A percentile compares a stretch with the other conserved stretches of the same genome.
Evolutionary conservation across 1,140 invertebrate genomes (phyloP).

Genomic region (Drosophila nebulosa): DNA sequence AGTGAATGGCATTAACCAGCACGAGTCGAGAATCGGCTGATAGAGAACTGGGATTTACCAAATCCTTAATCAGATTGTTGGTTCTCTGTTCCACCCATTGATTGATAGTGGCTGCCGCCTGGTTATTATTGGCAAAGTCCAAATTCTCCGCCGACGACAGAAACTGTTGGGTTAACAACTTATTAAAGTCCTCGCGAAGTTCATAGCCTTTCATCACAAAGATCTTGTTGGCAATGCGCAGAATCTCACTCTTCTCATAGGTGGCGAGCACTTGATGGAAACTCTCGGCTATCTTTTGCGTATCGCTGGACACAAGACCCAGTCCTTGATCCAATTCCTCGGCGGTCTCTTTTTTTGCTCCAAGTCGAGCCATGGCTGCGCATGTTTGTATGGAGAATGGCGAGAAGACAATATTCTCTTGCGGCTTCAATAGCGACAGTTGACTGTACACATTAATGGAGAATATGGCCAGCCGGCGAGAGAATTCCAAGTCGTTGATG

Average conservation of each 20-base stretch:
- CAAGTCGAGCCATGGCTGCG: slow-evolving; percentile 83
- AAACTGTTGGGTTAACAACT: slow-evolving; percentile 57
- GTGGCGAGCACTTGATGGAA: slow-evolving; percentile 46
- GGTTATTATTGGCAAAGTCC: slow-evolving; percentile 79
- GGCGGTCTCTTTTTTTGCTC: slow-evolving; percentile 82
- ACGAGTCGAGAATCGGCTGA: slow-evolving; percentile 81
- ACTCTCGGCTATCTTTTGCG: slow-evolving; percentile 42
- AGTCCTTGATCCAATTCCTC: slow-evolving; percentile 82
- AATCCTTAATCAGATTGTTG: slow-evolving; percentile 83
- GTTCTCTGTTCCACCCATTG: slow-evolving; percentile 84
- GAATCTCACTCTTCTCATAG: slow-evolving; percentile 58
- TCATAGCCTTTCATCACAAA: slow-evolving; percentile 56
- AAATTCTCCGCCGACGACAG: slow-evolving; percentile 76
- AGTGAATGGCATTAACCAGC: slow-evolving; percentile 86
- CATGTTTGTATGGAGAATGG: slow-evolving; percentile 81
- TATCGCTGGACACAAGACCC: slow-evolving; percentile 67
- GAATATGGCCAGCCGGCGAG: slow-evolving; percentile 53
- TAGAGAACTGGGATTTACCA: slow-evolving; percentile 80
- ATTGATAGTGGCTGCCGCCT: slow-evolving; percentile 82
- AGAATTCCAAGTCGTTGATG: slow-evolving; percentile 33
- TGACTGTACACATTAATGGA: slow-evolving; percentile 51
- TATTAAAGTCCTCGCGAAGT: slow-evolving; percentile 47
- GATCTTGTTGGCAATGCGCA: slow-evolving; percentile 74
- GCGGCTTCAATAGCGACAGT: slow-evolving; percentile 34
- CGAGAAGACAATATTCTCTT: slow-evolving; percentile 81